Evolutionary conservation across 2,888 invertebrate species (phyloP), one percentile per base, ranked within the genome.

Genomic region (Amphipyra berbera): DNA sequence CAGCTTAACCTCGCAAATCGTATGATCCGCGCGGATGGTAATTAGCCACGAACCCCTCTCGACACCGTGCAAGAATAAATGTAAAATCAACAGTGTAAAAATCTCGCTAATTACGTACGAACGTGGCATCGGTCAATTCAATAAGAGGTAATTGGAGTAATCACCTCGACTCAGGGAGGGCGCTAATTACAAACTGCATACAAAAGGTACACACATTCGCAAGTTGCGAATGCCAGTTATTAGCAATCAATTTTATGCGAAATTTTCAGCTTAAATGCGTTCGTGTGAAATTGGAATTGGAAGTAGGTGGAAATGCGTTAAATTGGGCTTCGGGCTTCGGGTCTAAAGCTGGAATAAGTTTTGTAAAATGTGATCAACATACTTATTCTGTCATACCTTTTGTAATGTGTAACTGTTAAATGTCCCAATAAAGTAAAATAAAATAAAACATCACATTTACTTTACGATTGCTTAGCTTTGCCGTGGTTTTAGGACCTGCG

Each of bases 91-190:
- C 40, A 10, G n/a, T 42, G 55, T 44, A 60, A 60, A 69, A 61
- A 27, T 41, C 54, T 27, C 42, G 46, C 49, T 54, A 63, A 71
- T 76, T 67, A 70, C 47, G n/a, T n/a, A n/a, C 15, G 33, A 30
- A 59, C 66, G 54, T 73, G 68, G 64, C 79, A 76, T 66, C 57
- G 68, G 66, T 56, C 61, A 62, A 57, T 61, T 54, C 67, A 76
- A 68, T 76, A 62, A 73, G 54, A 47, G 61, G 42, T 76, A 76
- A 77, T 76, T 76, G 78, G 27, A 65, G 56, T 73, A 79, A 78
- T 79, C 61, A 76, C 69, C 49, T 30, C n/a, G 50, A 47, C 6
- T 38, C 45, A 50, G 59, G 47, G 45, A 56, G 45, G 47, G 48
- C 57, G 58, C 52, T 73, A 76, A 76, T 76, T 79, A 68, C 68